phyloP scores from a whole-genome alignment of 2,888 invertebrate genomes.

The Patella depressa region DNA sequence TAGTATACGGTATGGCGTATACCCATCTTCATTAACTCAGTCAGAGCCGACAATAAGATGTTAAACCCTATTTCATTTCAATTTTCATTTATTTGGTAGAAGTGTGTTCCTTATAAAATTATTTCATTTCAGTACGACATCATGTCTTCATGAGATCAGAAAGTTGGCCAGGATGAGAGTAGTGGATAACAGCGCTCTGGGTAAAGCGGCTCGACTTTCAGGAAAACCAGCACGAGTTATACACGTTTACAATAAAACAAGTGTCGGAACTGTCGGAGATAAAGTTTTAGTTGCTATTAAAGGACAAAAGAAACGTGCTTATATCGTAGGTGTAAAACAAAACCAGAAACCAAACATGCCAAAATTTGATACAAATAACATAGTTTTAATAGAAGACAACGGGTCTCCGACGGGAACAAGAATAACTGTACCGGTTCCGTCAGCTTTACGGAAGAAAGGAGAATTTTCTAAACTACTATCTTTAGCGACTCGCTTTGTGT shows the following conservation, averaged over 20 bases:
- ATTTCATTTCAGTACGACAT: conserved; percentile 58
- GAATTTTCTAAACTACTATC: conserved; percentile 88
- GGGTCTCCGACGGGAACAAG: conserved; percentile 95
- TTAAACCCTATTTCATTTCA: too few relatives aligned
- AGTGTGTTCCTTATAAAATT: too few relatives aligned
- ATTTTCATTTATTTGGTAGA: too few relatives aligned
- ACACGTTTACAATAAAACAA: conserved; percentile 78
- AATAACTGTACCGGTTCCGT: conserved; percentile 95
- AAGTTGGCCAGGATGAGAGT: conserved; percentile 84
- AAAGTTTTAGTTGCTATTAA: conserved; percentile 92
- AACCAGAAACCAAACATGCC: conserved; percentile 86
- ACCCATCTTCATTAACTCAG: too few relatives aligned
- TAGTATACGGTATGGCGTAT: too few relatives aligned
- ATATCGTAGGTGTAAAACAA: conserved; percentile 89
- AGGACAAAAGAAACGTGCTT: conserved; percentile 94
- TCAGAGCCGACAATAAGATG: too few relatives aligned
- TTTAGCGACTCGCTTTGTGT: conserved; percentile 90
- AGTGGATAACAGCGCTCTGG: conserved; percentile 97
- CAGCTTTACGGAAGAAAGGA: conserved; percentile 85
- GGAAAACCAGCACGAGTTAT: conserved; percentile 94
- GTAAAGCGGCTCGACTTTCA: conserved; percentile 93
- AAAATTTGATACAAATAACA: conserved; percentile 94
- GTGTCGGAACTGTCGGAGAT: conserved; percentile 81
- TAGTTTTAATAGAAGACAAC: conserved; percentile 94
- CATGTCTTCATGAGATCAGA: conserved; percentile 55